A percentile compares a stretch with the other conserved stretches of the same genome.
phyloP scores from a whole-genome alignment of 2,888 invertebrate species.

The Drosophila hamatofila region DNA sequence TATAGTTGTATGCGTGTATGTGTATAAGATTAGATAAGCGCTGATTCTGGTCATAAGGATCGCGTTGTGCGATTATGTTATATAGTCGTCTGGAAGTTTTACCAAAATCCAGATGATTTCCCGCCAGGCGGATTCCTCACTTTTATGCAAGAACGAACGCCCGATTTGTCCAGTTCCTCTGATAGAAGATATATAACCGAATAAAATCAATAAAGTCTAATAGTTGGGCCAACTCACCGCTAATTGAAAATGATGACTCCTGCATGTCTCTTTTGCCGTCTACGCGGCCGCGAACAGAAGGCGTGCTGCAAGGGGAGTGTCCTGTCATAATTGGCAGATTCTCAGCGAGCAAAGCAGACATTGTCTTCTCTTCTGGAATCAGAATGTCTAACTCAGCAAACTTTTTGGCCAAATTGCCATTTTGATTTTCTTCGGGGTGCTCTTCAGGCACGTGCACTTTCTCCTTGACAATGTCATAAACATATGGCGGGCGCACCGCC shows the following conservation, averaged over 20 bases:
- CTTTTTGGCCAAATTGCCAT: conserved; percentile 61
- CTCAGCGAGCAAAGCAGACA: conserved; percentile 72
- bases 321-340: conserved; percentile 65
- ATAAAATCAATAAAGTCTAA: not conserved
- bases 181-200: conserved; percentile 79
- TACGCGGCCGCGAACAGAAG: conserved; percentile 87
- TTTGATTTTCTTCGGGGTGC: conserved; percentile 55
- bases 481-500: conserved; percentile 90
- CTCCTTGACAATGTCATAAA: conserved; percentile 87
- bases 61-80: conserved; percentile 44
- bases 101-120: conserved; percentile 94
- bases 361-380: conserved; percentile 81
- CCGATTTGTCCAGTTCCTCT: conserved; percentile 91
- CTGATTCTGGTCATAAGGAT: conserved; percentile 27
- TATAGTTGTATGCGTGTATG: conserved; percentile 18
- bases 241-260: conserved; percentile 96
- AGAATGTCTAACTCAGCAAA: conserved; percentile 83
- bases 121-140: conserved; percentile 96
- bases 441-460: conserved; percentile 64
- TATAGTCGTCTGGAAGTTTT: conserved; percentile 83
- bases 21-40: conserved; percentile 33
- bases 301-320: conserved; percentile 87
- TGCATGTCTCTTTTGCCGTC: conserved; percentile 93
- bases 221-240: conserved; percentile 88
- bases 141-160: conserved; percentile 92